Percentiles rank a stretch among this genome's conserved stretches.
phyloP scores from a whole-genome alignment of 2,797 vertebrate genomes.

The Trachops cirrhosus region DNA sequence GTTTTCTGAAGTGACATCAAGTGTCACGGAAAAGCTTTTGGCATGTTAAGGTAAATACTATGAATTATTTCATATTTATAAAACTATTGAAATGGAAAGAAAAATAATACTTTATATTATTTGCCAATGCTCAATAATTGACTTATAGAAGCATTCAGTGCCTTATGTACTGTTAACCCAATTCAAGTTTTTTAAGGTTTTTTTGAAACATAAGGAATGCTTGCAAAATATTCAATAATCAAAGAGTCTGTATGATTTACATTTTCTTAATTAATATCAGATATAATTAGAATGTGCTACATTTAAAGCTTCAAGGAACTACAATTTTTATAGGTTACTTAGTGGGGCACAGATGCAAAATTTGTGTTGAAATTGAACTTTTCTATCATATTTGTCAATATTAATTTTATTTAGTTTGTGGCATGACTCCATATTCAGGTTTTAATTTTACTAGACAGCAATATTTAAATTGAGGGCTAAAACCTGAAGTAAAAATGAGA shows the following conservation, averaged over 20 bases:
- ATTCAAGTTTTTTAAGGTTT: background rate
- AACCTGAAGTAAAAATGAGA: background rate
- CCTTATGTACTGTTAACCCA: background rate
- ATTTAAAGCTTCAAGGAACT: background rate
- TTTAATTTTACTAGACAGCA: background rate
- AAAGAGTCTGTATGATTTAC: background rate
- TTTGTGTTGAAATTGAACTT: background rate
- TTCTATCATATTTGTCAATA: background rate
- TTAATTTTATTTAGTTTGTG: background rate
- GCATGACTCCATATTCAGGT: background rate
- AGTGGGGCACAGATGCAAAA: background rate
- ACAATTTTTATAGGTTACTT: background rate
- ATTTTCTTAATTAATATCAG: background rate
- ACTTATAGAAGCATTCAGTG: background rate
- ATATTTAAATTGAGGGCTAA: background rate
- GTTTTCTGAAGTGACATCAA: background rate
- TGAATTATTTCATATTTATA: background rate
- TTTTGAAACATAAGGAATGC: background rate
- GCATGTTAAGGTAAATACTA: background rate
- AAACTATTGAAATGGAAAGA: background rate
- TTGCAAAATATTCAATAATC: background rate
- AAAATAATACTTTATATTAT: background rate
- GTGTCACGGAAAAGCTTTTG: background rate
- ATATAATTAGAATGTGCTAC: background rate
- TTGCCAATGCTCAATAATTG: background rate